Percentiles rank a stretch among this genome's conserved stretches.
These are phyloP conservation scores for Lasioglossum morio DNA, from an alignment of 2,888 invertebrate genomes.

Conservation along the genomic window DNA sequence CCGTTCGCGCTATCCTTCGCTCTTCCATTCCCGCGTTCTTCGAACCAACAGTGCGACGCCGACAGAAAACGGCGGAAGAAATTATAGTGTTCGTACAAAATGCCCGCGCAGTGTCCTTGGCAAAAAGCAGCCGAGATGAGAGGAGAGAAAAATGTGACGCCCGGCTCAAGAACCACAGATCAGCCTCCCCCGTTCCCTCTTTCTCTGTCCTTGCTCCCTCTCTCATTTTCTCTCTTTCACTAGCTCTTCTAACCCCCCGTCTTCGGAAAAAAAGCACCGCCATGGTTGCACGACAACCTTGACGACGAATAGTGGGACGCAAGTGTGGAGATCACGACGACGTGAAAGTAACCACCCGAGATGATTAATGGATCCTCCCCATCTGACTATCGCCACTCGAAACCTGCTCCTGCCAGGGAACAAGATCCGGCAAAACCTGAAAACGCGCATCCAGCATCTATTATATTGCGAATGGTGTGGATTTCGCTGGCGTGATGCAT, in stretches of 20 bases:
- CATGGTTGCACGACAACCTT: constrained; percentile 22
- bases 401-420: constrained; percentile 1
- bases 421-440: constrained; percentile 12
- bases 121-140: background rate
- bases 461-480: constrained; percentile 18
- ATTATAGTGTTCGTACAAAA: constrained; percentile 38
- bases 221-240: background rate
- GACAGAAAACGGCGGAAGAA: constrained; percentile 35
- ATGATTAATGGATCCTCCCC: constrained; percentile 77
- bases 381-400: constrained; percentile 41
- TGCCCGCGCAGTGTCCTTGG: constrained; percentile 6
- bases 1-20: background rate
- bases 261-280: constrained; percentile 1
- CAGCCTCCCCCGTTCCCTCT: background rate
- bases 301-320: constrained; percentile 19
- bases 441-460: constrained; percentile 18
- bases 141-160: constrained; percentile 20
- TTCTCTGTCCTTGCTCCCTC: background rate
- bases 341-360: constrained; percentile 73
- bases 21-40: constrained; percentile 10
- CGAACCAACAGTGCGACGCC: background rate
- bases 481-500: constrained; percentile 11
- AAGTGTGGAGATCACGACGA: constrained; percentile 73
- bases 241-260: background rate
- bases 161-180: constrained; percentile 12